Conservation (phyloP, 2,113 vertebrate genomes). For the Alosa alosa region DNA sequence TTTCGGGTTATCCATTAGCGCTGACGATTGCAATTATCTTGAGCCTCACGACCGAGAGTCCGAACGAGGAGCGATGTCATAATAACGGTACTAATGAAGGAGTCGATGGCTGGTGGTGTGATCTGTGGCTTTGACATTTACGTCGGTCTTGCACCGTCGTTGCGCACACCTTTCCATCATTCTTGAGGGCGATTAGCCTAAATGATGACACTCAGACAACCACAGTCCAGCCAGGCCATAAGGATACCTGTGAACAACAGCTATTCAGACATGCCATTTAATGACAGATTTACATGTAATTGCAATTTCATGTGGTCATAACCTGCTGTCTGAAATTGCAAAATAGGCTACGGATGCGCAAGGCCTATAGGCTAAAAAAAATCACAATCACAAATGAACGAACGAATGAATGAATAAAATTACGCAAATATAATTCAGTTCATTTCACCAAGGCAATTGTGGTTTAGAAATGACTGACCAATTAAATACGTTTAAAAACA, state of each 20-base stretch:
- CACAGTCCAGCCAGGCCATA: background rate
- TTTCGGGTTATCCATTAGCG: constrained; percentile 15
- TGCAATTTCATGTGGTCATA: background rate
- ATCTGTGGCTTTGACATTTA: constrained; percentile 15
- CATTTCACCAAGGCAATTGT: background rate
- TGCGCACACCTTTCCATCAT: background rate
- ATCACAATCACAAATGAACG: background rate
- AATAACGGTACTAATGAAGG: background rate
- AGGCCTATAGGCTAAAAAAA: background rate
- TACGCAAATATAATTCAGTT: background rate
- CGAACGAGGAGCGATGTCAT: background rate
- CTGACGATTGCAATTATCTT: constrained; percentile 11
- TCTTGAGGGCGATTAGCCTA: background rate
- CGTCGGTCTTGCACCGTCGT: background rate
- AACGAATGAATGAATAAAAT: background rate
- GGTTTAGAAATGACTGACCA: background rate
- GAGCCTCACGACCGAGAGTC: background rate
- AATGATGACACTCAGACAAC: background rate
- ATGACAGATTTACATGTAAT: background rate
- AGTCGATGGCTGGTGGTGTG: background rate
- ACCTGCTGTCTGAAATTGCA: background rate
- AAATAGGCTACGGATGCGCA: too few relatives aligned
- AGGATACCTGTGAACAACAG: background rate
- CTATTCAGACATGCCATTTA: background rate
- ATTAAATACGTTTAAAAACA: background rate